These are phyloP conservation scores for Neolamprologus sp. DNA, from an alignment of 2,113 vertebrate genomes.

Conservation along the genomic window DNA sequence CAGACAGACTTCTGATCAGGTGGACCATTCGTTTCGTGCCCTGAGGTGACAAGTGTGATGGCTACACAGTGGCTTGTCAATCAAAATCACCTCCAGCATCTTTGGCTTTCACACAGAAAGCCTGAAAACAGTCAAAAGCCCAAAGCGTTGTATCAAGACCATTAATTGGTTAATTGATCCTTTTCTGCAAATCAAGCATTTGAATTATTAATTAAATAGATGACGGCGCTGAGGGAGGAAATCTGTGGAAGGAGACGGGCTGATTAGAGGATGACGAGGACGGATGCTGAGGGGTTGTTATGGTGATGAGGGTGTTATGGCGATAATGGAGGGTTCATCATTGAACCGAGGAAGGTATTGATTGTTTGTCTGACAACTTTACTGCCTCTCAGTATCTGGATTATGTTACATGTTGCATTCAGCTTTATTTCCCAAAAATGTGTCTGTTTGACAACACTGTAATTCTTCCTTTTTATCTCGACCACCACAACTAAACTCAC, in stretches of 20 bases:
- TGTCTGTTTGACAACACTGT: background rate
- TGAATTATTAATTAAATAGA: constrained; percentile 45
- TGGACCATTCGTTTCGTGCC: background rate
- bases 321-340: constrained; percentile 13
- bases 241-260: background rate
- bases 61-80: constrained; percentile 6
- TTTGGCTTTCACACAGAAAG: background rate
- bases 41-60: constrained; percentile 31
- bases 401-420: background rate
- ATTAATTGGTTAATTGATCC: constrained; percentile 50
- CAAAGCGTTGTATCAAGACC: background rate
- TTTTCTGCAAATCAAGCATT: constrained; percentile 11
- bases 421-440: background rate
- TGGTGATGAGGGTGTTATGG: constrained; percentile 19
- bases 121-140: background rate
- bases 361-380: constrained; percentile 31
- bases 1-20: background rate
- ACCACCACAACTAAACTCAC: background rate
- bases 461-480: background rate
- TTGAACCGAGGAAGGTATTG: constrained; percentile 19
- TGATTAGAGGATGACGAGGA: constrained; percentile 2
- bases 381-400: background rate
- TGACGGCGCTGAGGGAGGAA: background rate
- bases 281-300: constrained; percentile 24
- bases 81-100: background rate